Percentiles rank a stretch among this genome's conserved stretches.
phyloP scores from a whole-genome alignment of 2,797 vertebrate genomes.

The Monodelphis domestica region DNA sequence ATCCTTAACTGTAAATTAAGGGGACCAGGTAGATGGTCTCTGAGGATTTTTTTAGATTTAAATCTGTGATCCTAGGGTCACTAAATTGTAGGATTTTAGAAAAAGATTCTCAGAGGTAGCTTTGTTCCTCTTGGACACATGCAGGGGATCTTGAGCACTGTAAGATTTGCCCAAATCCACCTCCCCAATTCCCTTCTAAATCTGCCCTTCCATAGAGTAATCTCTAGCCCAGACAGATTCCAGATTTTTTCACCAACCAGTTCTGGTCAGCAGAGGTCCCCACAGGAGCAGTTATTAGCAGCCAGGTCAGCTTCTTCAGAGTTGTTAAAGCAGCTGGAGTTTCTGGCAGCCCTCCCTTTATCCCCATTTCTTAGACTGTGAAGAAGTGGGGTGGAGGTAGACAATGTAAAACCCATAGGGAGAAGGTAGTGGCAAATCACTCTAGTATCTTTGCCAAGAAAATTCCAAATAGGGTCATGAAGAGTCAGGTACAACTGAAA shows the following conservation, averaged over 20 bases:
- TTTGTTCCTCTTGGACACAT: neutral
- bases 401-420: neutral
- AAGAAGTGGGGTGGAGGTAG: neutral
- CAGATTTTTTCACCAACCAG: neutral
- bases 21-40: neutral
- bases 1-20: neutral
- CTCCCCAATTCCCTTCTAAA: neutral
- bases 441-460: no score
- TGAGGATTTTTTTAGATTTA: neutral
- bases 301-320: neutral
- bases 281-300: slow-evolving; percentile 57
- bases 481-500: no score
- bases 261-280: slow-evolving; percentile 65
- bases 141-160: neutral
- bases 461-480: no score
- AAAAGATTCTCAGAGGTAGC: neutral
- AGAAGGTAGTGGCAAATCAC: no score
- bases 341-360: neutral
- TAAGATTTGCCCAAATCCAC: neutral
- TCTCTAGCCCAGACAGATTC: neutral
- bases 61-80: neutral
- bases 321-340: neutral
- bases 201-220: neutral
- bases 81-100: neutral
- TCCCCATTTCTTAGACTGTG: neutral